phyloP scores from a whole-genome alignment of 2,113 vertebrate genomes.

The Arenaria interpres region DNA sequence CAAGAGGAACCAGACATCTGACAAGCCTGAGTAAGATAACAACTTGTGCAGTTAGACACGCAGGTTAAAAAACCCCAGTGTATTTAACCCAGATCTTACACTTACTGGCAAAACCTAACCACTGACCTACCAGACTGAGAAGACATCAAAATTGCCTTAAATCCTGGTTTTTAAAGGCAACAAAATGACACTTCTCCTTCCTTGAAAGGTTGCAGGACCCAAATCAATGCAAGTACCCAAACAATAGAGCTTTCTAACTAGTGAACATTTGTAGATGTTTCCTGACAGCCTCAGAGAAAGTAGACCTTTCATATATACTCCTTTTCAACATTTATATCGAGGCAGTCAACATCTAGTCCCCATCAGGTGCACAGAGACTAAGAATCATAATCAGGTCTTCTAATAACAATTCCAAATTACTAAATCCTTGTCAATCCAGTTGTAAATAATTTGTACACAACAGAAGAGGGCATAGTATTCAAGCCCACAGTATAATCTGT shows the following conservation, averaged over 20 bases:
- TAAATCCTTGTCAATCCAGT: neutral
- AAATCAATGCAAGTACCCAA: neutral
- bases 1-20: neutral
- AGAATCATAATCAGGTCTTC: neutral
- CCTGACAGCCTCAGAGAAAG: neutral
- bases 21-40: neutral
- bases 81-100: neutral
- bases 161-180: neutral
- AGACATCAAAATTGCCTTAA: neutral
- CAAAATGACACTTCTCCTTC: neutral
- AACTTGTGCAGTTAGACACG: neutral
- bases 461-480: neutral
- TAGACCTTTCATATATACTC: neutral
- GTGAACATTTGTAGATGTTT: neutral
- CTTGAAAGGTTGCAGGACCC: neutral
- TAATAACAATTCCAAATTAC: neutral
- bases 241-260: neutral
- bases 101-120: neutral
- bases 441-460: neutral
- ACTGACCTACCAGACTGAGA: neutral
- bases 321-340: neutral
- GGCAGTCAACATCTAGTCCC: neutral
- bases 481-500: neutral
- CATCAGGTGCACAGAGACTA: neutral
- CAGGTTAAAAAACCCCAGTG: neutral